phyloP scores from a whole-genome alignment of 2,888 invertebrate genomes.

The Caenorhabditis sp. region DNA sequence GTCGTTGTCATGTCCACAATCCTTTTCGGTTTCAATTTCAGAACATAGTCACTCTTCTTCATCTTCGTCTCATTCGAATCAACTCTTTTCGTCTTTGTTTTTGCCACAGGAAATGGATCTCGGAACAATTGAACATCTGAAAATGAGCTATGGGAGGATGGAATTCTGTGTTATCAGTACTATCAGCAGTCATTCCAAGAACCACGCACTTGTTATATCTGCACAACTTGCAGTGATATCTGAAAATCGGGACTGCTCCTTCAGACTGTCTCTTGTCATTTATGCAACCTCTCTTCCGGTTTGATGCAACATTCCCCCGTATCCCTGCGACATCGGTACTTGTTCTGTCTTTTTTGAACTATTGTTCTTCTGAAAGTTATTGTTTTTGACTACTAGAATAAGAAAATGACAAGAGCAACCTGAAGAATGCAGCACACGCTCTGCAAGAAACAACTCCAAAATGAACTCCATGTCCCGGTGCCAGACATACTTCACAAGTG shows the following conservation, averaged over 20 bases:
- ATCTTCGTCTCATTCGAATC: not conserved
- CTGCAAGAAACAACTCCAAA: conserved; percentile 31
- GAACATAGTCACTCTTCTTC: conserved; percentile 2
- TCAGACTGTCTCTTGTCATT: not conserved
- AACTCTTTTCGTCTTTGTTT: not conserved
- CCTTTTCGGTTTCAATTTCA: conserved; percentile 6
- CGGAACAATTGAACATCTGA: conserved; percentile 61
- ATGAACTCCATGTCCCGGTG: conserved; percentile 19
- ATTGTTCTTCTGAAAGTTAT: conserved; percentile 55
- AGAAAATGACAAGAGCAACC: no score
- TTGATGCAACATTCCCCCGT: conserved; percentile 37
- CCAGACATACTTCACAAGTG: conserved; percentile 17
- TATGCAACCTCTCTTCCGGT: conserved; percentile 21
- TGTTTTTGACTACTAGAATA: no score
- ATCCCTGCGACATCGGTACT: conserved; percentile 53
- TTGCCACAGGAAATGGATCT: conserved; percentile 21
- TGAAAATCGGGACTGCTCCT: not conserved
- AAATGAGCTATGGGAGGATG: not conserved
- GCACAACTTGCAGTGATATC: conserved; percentile 61
- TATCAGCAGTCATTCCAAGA: conserved; percentile 64
- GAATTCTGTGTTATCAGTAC: conserved; percentile 8
- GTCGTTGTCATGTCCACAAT: conserved; percentile 22
- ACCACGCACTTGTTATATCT: conserved; percentile 62
- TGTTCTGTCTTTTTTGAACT: conserved; percentile 32
- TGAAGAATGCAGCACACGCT: conserved; percentile 38